Evolutionary conservation across 1,140 invertebrate genomes (phyloP), one percentile per base, ranked within the genome.

Genomic region (Lordiphosa mommai): DNA sequence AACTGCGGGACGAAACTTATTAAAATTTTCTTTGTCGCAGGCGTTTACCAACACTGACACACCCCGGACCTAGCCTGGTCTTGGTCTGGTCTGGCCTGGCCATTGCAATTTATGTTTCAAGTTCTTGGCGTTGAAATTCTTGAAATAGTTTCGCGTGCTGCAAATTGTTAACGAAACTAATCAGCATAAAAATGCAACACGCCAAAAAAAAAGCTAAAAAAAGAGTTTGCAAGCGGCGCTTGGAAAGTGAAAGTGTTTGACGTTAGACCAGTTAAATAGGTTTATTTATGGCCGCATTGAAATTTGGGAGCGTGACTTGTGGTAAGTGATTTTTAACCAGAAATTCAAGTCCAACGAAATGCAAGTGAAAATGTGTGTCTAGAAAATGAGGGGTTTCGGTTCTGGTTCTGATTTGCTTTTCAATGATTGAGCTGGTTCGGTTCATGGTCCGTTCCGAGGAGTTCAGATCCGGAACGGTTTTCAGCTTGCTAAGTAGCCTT

Each of bases 91-190:
- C 41, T 44, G 32, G 29, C 51, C 14, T 14, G 37, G 48, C 30
- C 58, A 41, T 12, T 66, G 59, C 73, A 55, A 74, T 71, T 74
- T 80, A 80, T 82, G 76, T 66, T 82, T 63, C 43, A 71, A 68
- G 71, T 72, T 71, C 23, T 59, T 41, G 34, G 14, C 20, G 46
- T 14, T 61, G 51, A 76, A 74, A 80, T 82, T 82, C 71, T 57
- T 69, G 51, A 80, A 80, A 80, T 80, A 80, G 76, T 80, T 80
- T 80, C 77, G 76, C 76, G 77, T 82, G 77, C 64, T 64, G 59
- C 40, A 82, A 82, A 82, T 84, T 77, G 68, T 84, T 82, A 84
- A 84, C 72, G 57, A 63, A 65, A 60, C 79, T 84, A 82, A 82
- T 84, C 77, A 82, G 68, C 77, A 82, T 82, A 84, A 84, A 71